A percentile compares a stretch with the other conserved stretches of the same genome.
Evolutionary conservation across 2,888 invertebrate species (phyloP).

Genomic region (Glyphotaelius pellucidus): DNA sequence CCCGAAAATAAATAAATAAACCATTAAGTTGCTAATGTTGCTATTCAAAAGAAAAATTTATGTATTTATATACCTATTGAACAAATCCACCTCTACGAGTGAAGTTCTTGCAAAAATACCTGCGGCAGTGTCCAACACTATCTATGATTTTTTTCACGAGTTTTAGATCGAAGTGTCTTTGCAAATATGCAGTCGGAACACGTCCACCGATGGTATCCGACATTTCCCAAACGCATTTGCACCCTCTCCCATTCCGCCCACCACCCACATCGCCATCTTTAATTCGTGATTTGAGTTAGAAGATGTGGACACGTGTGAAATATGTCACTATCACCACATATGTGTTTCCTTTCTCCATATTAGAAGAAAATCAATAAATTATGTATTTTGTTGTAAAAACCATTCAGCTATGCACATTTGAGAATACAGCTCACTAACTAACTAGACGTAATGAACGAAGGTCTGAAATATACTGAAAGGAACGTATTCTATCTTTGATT

Average conservation of each 20-base stretch:
- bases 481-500: no score
- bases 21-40: no score
- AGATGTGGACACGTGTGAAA: slow-evolving; percentile 44
- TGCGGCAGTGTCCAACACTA: no score
- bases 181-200: slow-evolving; percentile 41
- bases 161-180: not conserved
- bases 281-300: slow-evolving; percentile 48
- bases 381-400: not conserved
- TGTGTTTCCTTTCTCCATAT: not conserved
- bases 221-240: slow-evolving; percentile 3
- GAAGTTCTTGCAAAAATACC: no score
- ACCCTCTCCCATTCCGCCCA: not conserved
- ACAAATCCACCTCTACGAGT: no score
- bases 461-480: no score
- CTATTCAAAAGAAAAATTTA: no score
- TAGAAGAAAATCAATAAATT: not conserved
- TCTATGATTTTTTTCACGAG: not conserved
- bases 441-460: no score
- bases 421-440: not conserved
- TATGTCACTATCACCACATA: not conserved
- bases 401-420: not conserved
- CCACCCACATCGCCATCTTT: slow-evolving; percentile 35
- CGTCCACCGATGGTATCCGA: slow-evolving; percentile 18
- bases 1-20: no score
- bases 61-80: no score